A percentile compares a stretch with the other conserved stretches of the same genome.
phyloP scores from a whole-genome alignment of 2,888 invertebrate genomes.

The Leuctra nigra region DNA sequence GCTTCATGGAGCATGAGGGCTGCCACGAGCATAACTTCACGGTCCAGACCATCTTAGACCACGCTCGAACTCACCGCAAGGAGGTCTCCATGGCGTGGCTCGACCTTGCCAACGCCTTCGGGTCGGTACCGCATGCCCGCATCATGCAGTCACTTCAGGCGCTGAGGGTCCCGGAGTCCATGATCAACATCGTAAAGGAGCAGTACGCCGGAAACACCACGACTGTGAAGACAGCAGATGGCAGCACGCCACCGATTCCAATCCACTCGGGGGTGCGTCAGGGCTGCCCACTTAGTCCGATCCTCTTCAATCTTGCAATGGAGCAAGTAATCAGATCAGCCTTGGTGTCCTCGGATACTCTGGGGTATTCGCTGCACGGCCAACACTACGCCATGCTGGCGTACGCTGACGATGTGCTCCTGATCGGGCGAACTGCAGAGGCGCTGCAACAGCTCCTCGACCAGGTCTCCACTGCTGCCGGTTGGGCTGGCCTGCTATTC shows the following conservation, averaged over 20 bases:
- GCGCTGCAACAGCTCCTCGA: slow-evolving; percentile 25
- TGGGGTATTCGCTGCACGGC: slow-evolving; percentile 18
- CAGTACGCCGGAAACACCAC: background rate
- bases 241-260: no score
- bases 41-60: no score
- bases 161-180: no score
- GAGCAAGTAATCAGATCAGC: slow-evolving; percentile 30
- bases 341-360: background rate
- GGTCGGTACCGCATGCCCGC: no score
- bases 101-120: no score
- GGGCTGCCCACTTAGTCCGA: slow-evolving; percentile 36
- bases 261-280: no score
- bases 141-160: no score
- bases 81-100: no score
- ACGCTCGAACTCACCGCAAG: no score
- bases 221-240: background rate
- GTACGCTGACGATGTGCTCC: slow-evolving; percentile 32
- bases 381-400: slow-evolving; percentile 20
- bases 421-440: slow-evolving; percentile 21
- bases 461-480: slow-evolving; percentile 8
- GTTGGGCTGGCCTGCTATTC: slow-evolving; percentile 32
- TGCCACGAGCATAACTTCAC: no score
- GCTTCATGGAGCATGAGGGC: no score
- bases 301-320: slow-evolving; percentile 36
- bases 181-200: background rate